phyloP scores from a whole-genome alignment of 1,140 invertebrate species.

The Asbolus verrucosus region DNA sequence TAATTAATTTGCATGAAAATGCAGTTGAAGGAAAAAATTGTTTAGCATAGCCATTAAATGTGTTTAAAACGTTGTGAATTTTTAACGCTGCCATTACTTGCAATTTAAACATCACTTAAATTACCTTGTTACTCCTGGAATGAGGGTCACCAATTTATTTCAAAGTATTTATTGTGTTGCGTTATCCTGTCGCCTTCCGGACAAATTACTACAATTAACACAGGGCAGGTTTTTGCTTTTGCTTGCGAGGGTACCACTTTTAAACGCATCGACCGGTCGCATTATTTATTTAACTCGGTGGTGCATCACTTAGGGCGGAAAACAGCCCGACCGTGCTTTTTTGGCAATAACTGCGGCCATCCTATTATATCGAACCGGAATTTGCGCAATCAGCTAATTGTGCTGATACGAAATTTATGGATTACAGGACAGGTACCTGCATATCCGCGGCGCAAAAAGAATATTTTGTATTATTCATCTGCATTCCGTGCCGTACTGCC shows the following conservation, averaged over 20 bases:
- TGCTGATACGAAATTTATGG: slow-evolving; percentile 33
- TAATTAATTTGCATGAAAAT: slow-evolving; percentile 44
- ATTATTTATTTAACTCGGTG: slow-evolving; percentile 14
- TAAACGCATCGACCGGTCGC: neutral
- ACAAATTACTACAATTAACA: slow-evolving; percentile 10
- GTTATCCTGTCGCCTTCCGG: neutral
- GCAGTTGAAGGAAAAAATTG: slow-evolving; percentile 31
- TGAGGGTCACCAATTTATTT: slow-evolving; percentile 1
- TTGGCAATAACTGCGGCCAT: slow-evolving; percentile 13
- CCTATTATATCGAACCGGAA: slow-evolving; percentile 27
- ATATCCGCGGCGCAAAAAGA: too few species aligned
- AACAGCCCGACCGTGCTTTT: slow-evolving; percentile 4
- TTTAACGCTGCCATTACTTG: slow-evolving; percentile 28
- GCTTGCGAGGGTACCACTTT: neutral
- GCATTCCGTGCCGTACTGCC: too few species aligned
- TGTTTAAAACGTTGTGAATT: slow-evolving; percentile 38
- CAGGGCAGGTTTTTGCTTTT: neutral
- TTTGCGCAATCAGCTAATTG: slow-evolving; percentile 23
- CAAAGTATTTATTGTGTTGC: slow-evolving; percentile 15
- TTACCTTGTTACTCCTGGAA: slow-evolving; percentile 14
- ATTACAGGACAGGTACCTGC: slow-evolving; percentile 6
- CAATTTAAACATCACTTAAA: slow-evolving; percentile 36
- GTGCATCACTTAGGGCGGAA: neutral
- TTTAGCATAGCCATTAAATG: slow-evolving; percentile 39
- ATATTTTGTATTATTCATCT: too few species aligned